Conservation (phyloP, 2,888 invertebrate species). For the Hirtodrosophila trivittata region DNA sequence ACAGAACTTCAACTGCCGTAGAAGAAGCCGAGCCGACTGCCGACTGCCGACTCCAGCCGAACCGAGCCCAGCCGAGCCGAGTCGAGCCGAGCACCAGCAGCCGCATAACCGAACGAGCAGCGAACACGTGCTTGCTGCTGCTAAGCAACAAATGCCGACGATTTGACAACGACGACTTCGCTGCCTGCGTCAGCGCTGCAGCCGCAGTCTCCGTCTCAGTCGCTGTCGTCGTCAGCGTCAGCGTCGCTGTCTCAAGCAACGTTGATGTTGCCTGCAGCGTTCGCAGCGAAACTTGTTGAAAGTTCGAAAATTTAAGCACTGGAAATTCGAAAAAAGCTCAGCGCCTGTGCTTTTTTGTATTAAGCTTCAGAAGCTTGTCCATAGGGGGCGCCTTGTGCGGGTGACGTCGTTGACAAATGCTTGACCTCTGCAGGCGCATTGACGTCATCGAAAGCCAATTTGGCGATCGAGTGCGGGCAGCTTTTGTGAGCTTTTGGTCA, state of each 20-base stretch:
- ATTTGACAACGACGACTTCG: slow-evolving; percentile 5
- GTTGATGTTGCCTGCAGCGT: slow-evolving; percentile 30
- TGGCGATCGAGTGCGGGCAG: slow-evolving; percentile 30
- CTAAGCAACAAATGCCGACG: slow-evolving; percentile 73
- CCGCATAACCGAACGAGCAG: slow-evolving; percentile 19
- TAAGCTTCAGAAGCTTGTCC: not conserved
- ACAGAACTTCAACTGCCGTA: slow-evolving; percentile 32
- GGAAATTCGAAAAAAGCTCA: slow-evolving; percentile 63
- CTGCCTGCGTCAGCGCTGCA: slow-evolving; percentile 10
- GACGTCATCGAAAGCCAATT: slow-evolving; percentile 32
- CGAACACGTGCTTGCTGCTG: slow-evolving; percentile 58
- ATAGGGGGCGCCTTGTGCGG: slow-evolving; percentile 39
- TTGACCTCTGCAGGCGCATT: slow-evolving; percentile 28
- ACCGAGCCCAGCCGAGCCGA: slow-evolving; percentile 1
- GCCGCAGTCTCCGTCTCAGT: slow-evolving; percentile 8
- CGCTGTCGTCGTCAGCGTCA: slow-evolving; percentile 1
- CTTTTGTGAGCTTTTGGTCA: slow-evolving; percentile 21
- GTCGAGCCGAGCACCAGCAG: slow-evolving; percentile 13
- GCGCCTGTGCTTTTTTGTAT: slow-evolving; percentile 7
- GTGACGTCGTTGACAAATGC: slow-evolving; percentile 33
- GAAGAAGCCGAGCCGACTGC: slow-evolving; percentile 11
- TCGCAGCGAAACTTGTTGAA: slow-evolving; percentile 66
- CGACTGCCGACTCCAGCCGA: not conserved
- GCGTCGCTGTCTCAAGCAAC: slow-evolving; percentile 2
- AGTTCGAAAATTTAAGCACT: slow-evolving; percentile 62